phyloP scores from a whole-genome alignment of 2,113 vertebrate species.

The Acrocephalus kingi region DNA sequence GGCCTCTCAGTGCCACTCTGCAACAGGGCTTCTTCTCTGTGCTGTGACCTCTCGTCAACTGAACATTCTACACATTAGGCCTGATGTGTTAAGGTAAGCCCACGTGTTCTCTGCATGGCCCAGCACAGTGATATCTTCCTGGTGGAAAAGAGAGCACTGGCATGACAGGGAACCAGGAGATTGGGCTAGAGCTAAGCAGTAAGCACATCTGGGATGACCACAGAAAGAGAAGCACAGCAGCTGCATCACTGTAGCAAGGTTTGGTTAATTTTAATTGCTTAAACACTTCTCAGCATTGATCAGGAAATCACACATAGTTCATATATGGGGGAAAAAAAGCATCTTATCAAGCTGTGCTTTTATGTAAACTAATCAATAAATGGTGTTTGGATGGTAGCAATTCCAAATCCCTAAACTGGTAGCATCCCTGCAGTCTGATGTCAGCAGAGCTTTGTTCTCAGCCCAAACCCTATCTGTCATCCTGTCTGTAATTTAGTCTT shows the following conservation, averaged over 20 bases:
- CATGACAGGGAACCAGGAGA: neutral
- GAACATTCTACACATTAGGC: accelerated
- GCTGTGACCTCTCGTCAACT: neutral
- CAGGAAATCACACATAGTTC: neutral
- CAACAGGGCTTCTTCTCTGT: neutral
- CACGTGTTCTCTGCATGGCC: neutral
- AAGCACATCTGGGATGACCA: neutral
- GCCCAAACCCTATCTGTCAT: constrained; percentile 29
- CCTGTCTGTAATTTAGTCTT: constrained; percentile 17
- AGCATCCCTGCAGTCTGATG: neutral
- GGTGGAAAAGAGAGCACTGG: neutral
- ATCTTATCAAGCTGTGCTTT: neutral
- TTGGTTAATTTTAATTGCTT: neutral
- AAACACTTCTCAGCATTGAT: neutral
- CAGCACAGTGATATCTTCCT: neutral
- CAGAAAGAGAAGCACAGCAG: neutral
- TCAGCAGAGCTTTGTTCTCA: neutral
- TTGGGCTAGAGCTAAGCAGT: neutral
- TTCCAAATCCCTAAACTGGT: neutral
- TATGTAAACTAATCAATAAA: constrained; percentile 6
- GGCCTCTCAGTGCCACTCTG: neutral
- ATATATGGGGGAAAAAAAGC: neutral
- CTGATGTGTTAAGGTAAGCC: neutral
- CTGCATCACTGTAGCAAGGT: neutral
- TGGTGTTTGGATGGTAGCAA: neutral